A percentile compares a stretch with the other conserved stretches of the same genome.
Conservation (phyloP, 1,140 invertebrate species). For the Drosophila paulistorum region DNA sequence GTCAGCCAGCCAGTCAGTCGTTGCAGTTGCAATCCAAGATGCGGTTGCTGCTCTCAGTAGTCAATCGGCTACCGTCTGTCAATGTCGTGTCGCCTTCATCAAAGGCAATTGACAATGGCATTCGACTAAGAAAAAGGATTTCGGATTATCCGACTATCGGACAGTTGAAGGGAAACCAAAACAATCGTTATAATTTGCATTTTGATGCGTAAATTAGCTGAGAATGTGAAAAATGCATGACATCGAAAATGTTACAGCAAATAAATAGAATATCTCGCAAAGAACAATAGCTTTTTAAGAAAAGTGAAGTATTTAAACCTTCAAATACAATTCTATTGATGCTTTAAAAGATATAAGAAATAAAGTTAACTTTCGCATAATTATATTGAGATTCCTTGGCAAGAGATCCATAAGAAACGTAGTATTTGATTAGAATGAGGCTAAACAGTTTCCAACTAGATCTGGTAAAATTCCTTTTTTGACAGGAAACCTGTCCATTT, state of each 20-base stretch:
- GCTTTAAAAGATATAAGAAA: too few relatives aligned
- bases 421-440: too few relatives aligned
- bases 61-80: slow-evolving; percentile 75
- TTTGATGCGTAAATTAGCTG: slow-evolving; percentile 62
- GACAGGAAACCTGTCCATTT: too few relatives aligned
- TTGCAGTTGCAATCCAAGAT: neutral
- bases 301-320: too few relatives aligned
- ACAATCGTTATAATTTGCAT: slow-evolving; percentile 51
- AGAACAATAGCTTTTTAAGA: neutral
- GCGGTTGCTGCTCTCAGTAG: slow-evolving; percentile 59
- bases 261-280: slow-evolving; percentile 10
- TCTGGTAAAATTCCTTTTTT: too few relatives aligned
- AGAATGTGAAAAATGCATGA: slow-evolving; percentile 37
- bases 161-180: slow-evolving; percentile 13
- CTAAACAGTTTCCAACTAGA: too few relatives aligned
- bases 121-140: slow-evolving; percentile 51
- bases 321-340: too few relatives aligned
- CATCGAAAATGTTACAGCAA: neutral
- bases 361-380: too few relatives aligned
- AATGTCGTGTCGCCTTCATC: slow-evolving; percentile 79
- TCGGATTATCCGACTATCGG: neutral
- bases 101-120: slow-evolving; percentile 71
- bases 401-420: too few relatives aligned
- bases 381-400: too few relatives aligned
- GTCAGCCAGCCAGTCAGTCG: neutral